Evolutionary conservation across 2,888 invertebrate species (phyloP), one percentile per base, ranked within the genome.

Genomic region (Gymnocheta viridis): DNA sequence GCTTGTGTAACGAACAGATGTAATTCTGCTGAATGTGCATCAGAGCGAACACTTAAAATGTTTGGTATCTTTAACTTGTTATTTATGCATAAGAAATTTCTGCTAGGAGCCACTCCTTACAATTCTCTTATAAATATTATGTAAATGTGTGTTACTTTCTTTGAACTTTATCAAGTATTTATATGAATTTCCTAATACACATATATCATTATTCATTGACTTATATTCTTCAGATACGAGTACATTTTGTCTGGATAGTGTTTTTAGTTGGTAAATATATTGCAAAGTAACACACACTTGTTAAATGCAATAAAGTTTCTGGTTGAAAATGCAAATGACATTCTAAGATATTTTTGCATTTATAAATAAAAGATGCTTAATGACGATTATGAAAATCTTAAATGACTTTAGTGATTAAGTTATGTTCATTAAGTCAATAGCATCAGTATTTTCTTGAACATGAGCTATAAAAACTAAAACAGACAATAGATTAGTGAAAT

Each of bases 281-380:
- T 14, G 69, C 38, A 54, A 41, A 22, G 27, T 9, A 67, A 24
- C 51, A 69, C 38, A 54, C 69, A 69, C n/a, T n/a, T 24, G 12
- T 17, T 54, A 19, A 54, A 54, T 69, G 24, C 38, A 54, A 38
- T 24, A 41, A 72, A 70, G 0, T 24, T 72, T 10, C 32, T 17
- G 32, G 32, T 32, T 70, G 70, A 44, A 22, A 70, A 70, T 70
- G 56, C 56, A 70, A 58, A 70, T 70, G 56, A 44, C 44, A 51
- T 22, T 17, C 7, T 7, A 49, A 51, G 47, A 67, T 35, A 24
- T 27, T 38, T 6, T 0, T 19, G 38, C 1, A 7, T 29, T 27
- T 38, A 27, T 10, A 27, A 69, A 69, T 35, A 67, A 38, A 29
- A 38, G 7, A 24, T n/a, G 24, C n/a, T 22, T 66, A 32, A 32